Evolutionary conservation across 2,888 invertebrate species (phyloP).

Genomic region (Dasysyrphus albostriatus): DNA sequence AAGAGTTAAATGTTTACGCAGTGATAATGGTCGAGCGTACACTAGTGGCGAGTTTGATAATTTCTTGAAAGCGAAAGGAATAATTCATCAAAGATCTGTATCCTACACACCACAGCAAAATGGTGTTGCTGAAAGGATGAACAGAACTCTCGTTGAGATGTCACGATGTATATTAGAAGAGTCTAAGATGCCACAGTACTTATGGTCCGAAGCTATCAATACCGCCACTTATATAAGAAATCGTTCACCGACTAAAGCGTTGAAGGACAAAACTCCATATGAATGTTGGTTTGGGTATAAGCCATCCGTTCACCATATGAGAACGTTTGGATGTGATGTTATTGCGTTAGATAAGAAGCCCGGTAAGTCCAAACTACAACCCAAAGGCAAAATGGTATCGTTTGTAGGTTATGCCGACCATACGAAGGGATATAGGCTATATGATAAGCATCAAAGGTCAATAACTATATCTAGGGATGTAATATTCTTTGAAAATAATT

Average conservation of each 20-base stretch:
- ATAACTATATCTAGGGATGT: conserved; percentile 68
- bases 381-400: conserved; percentile 60
- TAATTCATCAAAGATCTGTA: conserved; percentile 68
- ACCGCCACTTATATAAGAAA: conserved; percentile 74
- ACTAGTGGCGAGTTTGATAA: conserved; percentile 50
- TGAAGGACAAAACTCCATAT: conserved; percentile 64
- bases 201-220: conserved; percentile 76
- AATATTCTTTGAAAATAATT: conserved; percentile 70
- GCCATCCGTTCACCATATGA: conserved; percentile 67
- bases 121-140: conserved; percentile 74
- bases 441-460: conserved; percentile 51
- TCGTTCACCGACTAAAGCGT: conserved; percentile 60
- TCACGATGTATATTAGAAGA: conserved; percentile 65
- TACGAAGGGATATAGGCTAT: conserved; percentile 68
- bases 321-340: conserved; percentile 67
- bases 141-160: conserved; percentile 75
- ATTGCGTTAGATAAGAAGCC: conserved; percentile 61
- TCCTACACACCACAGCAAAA: conserved; percentile 76
- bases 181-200: conserved; percentile 54
- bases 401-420: conserved; percentile 58
- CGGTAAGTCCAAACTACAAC: conserved; percentile 57
- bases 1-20: conserved; percentile 34
- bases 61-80: conserved; percentile 60
- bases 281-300: conserved; percentile 63
- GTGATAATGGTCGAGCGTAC: conserved; percentile 52